phyloP scores from a whole-genome alignment of 2,797 vertebrate species.

The Lepidocolaptes lacrymiger region DNA sequence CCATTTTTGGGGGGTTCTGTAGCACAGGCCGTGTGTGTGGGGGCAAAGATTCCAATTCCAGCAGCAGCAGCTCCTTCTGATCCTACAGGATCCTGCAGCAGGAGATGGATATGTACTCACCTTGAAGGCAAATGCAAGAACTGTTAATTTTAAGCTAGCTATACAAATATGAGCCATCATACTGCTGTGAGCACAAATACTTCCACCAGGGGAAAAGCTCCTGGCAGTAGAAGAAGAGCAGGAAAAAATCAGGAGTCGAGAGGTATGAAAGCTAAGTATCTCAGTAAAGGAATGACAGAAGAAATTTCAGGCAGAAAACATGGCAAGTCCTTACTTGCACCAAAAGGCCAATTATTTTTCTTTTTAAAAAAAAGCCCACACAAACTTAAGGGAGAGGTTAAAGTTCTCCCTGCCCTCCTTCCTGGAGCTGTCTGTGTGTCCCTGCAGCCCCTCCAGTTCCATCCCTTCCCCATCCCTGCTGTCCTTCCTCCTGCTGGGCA shows the following conservation, averaged over 20 bases:
- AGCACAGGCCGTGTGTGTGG: accelerated
- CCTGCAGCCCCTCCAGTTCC: neutral
- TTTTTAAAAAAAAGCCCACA: too few relatives aligned
- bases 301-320: neutral
- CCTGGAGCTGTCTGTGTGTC: neutral
- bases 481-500: neutral
- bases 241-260: neutral
- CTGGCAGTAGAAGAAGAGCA: neutral
- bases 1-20: neutral
- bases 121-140: neutral
- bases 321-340: neutral
- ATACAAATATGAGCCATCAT: neutral
- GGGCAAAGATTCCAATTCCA: neutral
- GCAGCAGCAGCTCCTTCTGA: neutral
- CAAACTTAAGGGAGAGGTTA: neutral
- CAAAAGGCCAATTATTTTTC: neutral
- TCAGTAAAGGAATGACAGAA: neutral
- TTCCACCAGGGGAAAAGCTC: neutral
- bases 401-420: neutral
- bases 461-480: too few relatives aligned
- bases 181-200: neutral
- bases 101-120: neutral
- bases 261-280: neutral
- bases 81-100: neutral
- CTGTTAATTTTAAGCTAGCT: neutral